A percentile compares a stretch with the other conserved stretches of the same genome.
phyloP scores from a whole-genome alignment of 2,888 invertebrate species.

The Tachina fera region DNA sequence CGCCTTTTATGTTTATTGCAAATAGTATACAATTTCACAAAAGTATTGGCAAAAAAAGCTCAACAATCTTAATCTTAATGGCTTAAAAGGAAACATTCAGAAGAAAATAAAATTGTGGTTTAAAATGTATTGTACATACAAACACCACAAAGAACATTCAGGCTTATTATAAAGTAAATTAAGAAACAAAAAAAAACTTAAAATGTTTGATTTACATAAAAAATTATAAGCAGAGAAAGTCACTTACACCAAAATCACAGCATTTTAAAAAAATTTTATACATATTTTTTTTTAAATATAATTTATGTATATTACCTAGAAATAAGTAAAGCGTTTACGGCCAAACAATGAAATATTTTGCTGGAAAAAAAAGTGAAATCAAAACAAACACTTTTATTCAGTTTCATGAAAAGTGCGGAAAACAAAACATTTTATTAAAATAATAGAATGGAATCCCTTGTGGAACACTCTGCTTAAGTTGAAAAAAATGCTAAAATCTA shows the following conservation, averaged over 20 bases:
- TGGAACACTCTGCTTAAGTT: constrained; percentile 44
- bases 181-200: background rate
- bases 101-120: constrained; percentile 52
- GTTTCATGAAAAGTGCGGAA: constrained; percentile 21
- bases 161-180: constrained; percentile 14
- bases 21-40: constrained; percentile 14
- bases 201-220: constrained; percentile 11
- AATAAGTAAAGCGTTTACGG: constrained; percentile 1
- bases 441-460: constrained; percentile 60
- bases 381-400: constrained; percentile 29
- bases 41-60: constrained; percentile 17
- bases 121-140: background rate
- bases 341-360: constrained; percentile 5
- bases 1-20: constrained; percentile 16
- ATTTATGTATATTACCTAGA: background rate
- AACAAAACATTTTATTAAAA: constrained; percentile 60
- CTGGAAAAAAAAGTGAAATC: constrained; percentile 47
- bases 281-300: too few relatives aligned
- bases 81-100: constrained; percentile 45
- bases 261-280: background rate
- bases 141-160: background rate
- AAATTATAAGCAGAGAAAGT: background rate
- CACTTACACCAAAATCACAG: background rate
- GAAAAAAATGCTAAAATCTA: constrained; percentile 35
- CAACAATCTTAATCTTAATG: constrained; percentile 66